Conservation (phyloP, 2,888 invertebrate genomes). For the Phaonia tiefii region DNA sequence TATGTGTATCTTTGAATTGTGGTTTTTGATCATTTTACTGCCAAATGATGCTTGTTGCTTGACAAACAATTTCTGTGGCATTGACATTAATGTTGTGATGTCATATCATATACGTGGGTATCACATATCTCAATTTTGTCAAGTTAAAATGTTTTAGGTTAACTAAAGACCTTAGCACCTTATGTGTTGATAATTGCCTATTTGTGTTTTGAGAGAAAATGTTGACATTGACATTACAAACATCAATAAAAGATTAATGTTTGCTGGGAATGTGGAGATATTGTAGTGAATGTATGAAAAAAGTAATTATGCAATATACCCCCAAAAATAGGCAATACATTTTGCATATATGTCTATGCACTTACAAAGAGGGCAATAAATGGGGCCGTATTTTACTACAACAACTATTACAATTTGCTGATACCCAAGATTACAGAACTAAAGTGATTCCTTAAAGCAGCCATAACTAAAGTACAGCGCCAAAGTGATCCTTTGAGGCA, state of each 20-base stretch:
- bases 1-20: slow-evolving; percentile 65
- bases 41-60: slow-evolving; percentile 69
- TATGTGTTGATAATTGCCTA: slow-evolving; percentile 66
- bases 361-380: too few relatives aligned
- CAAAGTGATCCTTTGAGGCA: too few relatives aligned
- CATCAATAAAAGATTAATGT: slow-evolving; percentile 64
- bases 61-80: slow-evolving; percentile 66
- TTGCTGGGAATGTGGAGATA: not conserved
- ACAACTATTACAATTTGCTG: too few relatives aligned
- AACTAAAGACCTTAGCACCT: slow-evolving; percentile 63
- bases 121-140: not conserved
- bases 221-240: slow-evolving; percentile 66
- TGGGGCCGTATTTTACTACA: too few relatives aligned
- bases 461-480: too few relatives aligned
- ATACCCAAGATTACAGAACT: too few relatives aligned
- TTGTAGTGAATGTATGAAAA: not conserved
- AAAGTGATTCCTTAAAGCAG: too few relatives aligned
- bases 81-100: slow-evolving; percentile 53
- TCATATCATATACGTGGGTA: slow-evolving; percentile 1
- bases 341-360: too few relatives aligned
- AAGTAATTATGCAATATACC: too few relatives aligned
- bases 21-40: slow-evolving; percentile 69
- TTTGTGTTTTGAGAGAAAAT: slow-evolving; percentile 64
- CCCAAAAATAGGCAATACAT: slow-evolving; percentile 24
- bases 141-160: slow-evolving; percentile 58